phyloP scores from a whole-genome alignment of 1,140 invertebrate genomes.

The Drosophila eugracilis region DNA sequence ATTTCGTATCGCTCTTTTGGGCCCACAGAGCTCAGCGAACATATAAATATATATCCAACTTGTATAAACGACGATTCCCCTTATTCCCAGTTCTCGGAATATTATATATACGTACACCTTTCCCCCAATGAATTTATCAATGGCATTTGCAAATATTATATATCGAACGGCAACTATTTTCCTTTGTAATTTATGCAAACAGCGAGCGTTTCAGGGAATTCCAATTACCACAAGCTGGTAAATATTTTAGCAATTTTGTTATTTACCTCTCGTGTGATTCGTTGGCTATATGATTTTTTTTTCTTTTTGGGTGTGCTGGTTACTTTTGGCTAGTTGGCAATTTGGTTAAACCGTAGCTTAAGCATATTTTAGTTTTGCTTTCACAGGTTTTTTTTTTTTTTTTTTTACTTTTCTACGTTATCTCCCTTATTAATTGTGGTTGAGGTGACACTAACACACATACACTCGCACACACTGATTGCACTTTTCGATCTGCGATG shows the following conservation, averaged over 20 bases:
- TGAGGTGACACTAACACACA: constrained; percentile 22
- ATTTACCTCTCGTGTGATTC: constrained; percentile 55
- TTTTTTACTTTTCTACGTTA: constrained; percentile 25
- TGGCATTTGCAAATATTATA: constrained; percentile 31
- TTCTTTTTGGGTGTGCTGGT: constrained; percentile 9
- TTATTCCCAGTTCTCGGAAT: constrained; percentile 16
- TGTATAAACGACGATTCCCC: constrained; percentile 34
- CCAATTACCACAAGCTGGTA: not conserved
- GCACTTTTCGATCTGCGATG: constrained; percentile 40
- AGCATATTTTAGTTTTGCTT: constrained; percentile 70
- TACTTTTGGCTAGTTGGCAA: constrained; percentile 65
- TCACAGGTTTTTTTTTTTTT: constrained; percentile 24
- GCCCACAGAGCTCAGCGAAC: constrained; percentile 46
- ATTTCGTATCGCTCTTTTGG: constrained; percentile 82
- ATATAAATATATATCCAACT: constrained; percentile 50
- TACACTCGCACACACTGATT: constrained; percentile 33
- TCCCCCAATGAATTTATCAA: constrained; percentile 44
- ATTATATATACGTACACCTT: constrained; percentile 1
- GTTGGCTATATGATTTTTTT: constrained; percentile 39
- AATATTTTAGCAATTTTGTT: constrained; percentile 17
- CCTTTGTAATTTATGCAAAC: constrained; percentile 38
- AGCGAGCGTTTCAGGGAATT: constrained; percentile 12
- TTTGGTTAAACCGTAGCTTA: constrained; percentile 72
- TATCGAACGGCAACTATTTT: constrained; percentile 6
- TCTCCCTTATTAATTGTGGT: constrained; percentile 4